A percentile compares a stretch with the other conserved stretches of the same genome.
phyloP scores from a whole-genome alignment of 2,113 vertebrate genomes.

The Lepus timidus region DNA sequence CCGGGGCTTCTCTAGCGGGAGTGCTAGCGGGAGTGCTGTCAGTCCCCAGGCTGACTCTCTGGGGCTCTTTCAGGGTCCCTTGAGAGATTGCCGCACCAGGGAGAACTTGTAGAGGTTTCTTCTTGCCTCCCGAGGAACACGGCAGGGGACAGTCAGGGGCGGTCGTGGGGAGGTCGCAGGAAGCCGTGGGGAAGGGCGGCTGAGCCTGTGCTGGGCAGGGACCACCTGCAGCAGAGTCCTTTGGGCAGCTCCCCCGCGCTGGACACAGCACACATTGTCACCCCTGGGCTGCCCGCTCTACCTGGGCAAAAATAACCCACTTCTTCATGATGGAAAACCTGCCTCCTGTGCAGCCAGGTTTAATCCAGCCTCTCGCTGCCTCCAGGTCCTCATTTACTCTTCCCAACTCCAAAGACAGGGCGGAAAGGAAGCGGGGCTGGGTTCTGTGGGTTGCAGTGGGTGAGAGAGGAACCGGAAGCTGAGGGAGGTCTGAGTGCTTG shows the following conservation, averaged over 20 bases:
- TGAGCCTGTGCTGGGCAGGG: background rate
- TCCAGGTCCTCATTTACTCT: background rate
- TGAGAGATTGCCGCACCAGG: too few species aligned
- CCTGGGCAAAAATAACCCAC: background rate
- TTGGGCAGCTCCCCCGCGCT: background rate
- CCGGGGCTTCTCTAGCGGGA: background rate
- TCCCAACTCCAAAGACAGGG: background rate
- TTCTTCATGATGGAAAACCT: background rate
- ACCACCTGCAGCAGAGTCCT: background rate
- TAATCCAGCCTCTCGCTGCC: background rate
- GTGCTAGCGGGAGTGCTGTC: background rate
- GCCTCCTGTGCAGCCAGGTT: background rate
- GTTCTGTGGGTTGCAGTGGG: background rate
- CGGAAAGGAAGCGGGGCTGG: background rate
- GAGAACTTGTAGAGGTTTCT: background rate
- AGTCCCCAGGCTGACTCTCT: background rate
- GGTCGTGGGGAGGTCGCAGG: background rate
- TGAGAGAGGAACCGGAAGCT: background rate
- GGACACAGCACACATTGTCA: background rate
- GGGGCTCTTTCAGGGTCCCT: background rate
- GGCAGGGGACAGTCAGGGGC: rapidly evolving
- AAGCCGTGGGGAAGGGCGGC: background rate
- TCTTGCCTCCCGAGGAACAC: background rate
- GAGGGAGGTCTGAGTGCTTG: background rate
- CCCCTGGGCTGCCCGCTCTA: background rate